Evolutionary conservation across 2,888 invertebrate species (phyloP), one percentile per base, ranked within the genome.

Genomic region (Catocala sponsa): DNA sequence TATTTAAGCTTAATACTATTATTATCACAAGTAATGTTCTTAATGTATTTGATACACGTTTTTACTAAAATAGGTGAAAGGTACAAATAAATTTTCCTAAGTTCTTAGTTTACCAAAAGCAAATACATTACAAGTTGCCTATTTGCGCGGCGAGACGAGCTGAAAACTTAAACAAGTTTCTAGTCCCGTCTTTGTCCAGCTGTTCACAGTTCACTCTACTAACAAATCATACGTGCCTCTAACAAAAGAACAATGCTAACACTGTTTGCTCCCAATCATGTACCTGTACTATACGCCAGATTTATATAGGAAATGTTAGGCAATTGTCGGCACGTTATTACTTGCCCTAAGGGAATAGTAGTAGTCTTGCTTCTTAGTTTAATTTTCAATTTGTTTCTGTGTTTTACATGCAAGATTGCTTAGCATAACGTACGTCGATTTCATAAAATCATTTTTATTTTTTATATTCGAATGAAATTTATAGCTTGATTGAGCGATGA

Each of bases 131-230:
- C 85, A 85, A 85, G 88, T 86, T 83, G 84, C 77, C 86, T 87
- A 87, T 90, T 89, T 87, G 88, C 82, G 80, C 81, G 68, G 70
- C 68, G 79, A 85, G 79, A 80, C 78, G 85, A 83, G 77, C 83
- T 85, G 89, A 82, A 85, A 89, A 86, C 86, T 87, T 85, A 87
- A 89, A 82, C 88, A 85, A 80, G 82, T 83, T 81, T 81, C 82
- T 83, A 84, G 80, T 82, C 77, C 77, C 71, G 74, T 70, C 74
- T 68, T 74, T 74, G 75, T 77, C 83, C 81, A 80, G 77, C 79
- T 81, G 78, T 78, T 82, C 83, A 82, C 82, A 73, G 82, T 74
- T 60, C 65, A 74, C 71, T 74, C 74, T 68, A 68, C 79, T 78
- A 76, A 78, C 83, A 81, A 83, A 81, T 83, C 79, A 79, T 79